These are phyloP conservation scores for Arion vulgaris DNA, from an alignment of 1,140 invertebrate genomes.

Conservation along the genomic window DNA sequence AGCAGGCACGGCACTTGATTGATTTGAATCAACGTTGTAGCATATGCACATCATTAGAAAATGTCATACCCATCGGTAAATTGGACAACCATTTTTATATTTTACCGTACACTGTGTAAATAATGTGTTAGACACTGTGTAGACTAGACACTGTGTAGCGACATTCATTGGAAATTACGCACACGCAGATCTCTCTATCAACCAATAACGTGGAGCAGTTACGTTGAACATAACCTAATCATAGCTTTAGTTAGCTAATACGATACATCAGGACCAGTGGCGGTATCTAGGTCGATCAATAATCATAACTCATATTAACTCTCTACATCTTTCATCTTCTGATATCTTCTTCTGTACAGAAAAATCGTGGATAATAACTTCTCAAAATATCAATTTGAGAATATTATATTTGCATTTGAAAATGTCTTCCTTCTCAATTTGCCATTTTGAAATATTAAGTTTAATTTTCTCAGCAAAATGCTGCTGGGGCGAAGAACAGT, in stretches of 20 bases:
- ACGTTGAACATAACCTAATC: not conserved
- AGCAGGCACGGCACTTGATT: too few species aligned
- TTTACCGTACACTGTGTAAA: too few species aligned
- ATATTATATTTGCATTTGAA: conserved; percentile 10
- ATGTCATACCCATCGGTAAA: too few species aligned
- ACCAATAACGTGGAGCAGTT: too few species aligned
- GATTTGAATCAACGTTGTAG: too few species aligned
- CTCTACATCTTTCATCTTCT: not conserved
- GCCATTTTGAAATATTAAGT: conserved; percentile 12
- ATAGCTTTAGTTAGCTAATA: conserved; percentile 9
- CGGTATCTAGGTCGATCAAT: not conserved
- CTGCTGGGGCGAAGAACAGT: not conserved
- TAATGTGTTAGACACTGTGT: too few species aligned
- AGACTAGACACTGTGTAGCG: too few species aligned
- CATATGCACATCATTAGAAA: too few species aligned
- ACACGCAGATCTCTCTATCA: too few species aligned
- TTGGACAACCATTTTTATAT: too few species aligned
- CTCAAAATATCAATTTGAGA: not conserved
- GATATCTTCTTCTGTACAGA: not conserved
- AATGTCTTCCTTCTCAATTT: not conserved
- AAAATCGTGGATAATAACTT: not conserved
- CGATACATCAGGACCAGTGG: not conserved
- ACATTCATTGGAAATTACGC: too few species aligned
- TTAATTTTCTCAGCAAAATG: not conserved
- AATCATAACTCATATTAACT: not conserved